Base-by-base conservation (phyloP, 2,797 vertebrate genomes). In the Octomys mimax region DNA sequence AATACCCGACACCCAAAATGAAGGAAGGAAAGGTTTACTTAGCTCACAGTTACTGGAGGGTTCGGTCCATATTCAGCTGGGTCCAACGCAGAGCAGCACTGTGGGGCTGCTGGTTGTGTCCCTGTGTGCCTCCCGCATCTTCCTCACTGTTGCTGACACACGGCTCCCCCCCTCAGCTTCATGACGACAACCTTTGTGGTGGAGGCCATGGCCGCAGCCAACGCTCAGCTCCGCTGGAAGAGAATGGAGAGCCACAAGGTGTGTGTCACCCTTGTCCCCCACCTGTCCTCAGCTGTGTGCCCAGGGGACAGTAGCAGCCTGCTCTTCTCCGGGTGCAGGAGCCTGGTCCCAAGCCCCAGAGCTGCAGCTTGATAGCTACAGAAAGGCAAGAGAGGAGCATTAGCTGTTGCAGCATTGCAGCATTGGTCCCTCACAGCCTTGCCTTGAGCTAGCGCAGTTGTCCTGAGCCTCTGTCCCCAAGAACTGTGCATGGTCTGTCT, bases 181-280 rank as follows among this genome's bases (percentile, higher is more conserved):
- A 99, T 99, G 99, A 99, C 99, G 0, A 99, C 99, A 1, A 99
- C 99, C 2, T 99, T 99, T 62, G 99, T 99, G 98, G 99, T 99
- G 33, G 99, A 99, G 98, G 99, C 99, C 92, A 99, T 99, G 99
- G 99, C 99, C 16, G 99, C 99, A 8, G 99, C 99, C 92, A 99
- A 99, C 0, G 99, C 99, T 77, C 99, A 99, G 97, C 98, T 99
- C 92, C 99, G 98, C 95, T 99, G 99, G 99, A 99, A 99, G 98
- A 99, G 99, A 97, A 99, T 99, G 97, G 99, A 99, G 94, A 99
- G 99, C 97, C 99, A 98, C 86, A 99, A 99, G 99, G 99, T 99
- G 97, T 2, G 36, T 33, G 59, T 22, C 2, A 0, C 42, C 78
- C 78, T 70, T 66, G 92, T 22, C 59, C 49, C 78, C 0, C 0